A percentile compares a stretch with the other conserved stretches of the same genome.
These are phyloP conservation scores for Heterotilapia buettikoferi DNA, from an alignment of 2,113 vertebrate genomes.

Conservation along the genomic window DNA sequence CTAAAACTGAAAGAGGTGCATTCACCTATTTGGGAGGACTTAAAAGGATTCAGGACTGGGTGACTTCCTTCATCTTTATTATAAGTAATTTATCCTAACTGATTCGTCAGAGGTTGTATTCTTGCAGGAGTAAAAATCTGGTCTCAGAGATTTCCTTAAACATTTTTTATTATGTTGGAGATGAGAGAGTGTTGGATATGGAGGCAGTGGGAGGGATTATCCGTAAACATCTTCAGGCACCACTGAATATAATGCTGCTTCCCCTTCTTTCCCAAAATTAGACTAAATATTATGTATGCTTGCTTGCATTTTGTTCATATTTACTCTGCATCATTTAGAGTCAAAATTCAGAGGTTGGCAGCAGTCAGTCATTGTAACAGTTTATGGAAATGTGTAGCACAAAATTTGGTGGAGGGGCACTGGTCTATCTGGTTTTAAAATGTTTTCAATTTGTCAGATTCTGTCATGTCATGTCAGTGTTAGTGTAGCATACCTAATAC, in stretches of 20 bases:
- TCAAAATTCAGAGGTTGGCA: accelerated
- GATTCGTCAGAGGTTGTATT: accelerated
- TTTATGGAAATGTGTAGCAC: neutral
- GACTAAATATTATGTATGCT: neutral
- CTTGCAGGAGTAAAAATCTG: neutral
- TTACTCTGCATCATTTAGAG: neutral
- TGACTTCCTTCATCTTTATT: neutral
- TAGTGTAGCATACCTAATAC: neutral
- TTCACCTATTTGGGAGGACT: neutral
- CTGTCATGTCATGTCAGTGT: neutral
- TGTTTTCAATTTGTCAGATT: neutral
- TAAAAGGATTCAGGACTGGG: neutral
- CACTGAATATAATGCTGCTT: neutral
- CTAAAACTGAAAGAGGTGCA: neutral
- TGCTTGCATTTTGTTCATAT: neutral
- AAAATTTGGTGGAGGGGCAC: neutral
- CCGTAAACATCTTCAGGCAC: neutral
- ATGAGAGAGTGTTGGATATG: accelerated
- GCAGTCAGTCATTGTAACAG: too few relatives aligned
- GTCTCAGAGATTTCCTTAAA: neutral
- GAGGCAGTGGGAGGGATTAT: neutral
- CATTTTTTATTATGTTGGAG: neutral
- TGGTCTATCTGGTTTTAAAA: neutral
- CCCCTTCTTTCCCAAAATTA: neutral
- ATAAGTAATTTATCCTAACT: neutral